These are phyloP conservation scores for Ephestia elutella DNA, from an alignment of 1,140 invertebrate genomes.

Conservation along the genomic window DNA sequence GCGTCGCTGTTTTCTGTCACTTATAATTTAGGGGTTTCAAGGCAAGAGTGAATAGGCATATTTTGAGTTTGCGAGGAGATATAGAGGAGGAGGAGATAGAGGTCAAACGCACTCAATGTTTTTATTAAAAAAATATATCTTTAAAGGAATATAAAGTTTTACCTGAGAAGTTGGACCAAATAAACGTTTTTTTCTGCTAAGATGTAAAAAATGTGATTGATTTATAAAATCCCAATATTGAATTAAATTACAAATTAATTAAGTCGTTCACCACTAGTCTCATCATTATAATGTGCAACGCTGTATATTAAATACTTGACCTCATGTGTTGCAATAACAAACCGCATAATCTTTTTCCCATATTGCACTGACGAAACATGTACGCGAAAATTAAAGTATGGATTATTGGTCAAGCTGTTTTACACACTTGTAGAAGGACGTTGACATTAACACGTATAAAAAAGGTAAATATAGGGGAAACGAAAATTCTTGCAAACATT, in stretches of 20 bases:
- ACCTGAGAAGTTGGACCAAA: no score
- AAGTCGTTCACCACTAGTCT: no score
- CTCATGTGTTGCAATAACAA: neutral
- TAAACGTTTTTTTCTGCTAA: no score
- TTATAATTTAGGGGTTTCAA: no score
- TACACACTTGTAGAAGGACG: conserved; percentile 34
- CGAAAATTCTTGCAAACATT: conserved; percentile 35
- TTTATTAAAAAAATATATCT: neutral
- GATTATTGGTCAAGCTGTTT: conserved; percentile 5
- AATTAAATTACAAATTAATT: no score
- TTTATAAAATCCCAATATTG: neutral
- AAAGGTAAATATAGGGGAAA: conserved; percentile 52
- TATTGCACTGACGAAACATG: neutral
- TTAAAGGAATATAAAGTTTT: no score
- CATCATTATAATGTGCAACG: neutral
- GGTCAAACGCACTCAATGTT: no score
- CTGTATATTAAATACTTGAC: neutral
- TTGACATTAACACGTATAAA: conserved; percentile 39
- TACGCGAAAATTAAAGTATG: conserved; percentile 4
- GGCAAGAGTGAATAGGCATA: no score
- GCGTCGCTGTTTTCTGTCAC: no score
- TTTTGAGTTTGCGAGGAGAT: no score
- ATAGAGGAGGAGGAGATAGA: no score
- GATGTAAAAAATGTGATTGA: neutral
- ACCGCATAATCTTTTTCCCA: neutral